Conservation (phyloP, 2,113 vertebrate species). For the Amblyornis subalaris region DNA sequence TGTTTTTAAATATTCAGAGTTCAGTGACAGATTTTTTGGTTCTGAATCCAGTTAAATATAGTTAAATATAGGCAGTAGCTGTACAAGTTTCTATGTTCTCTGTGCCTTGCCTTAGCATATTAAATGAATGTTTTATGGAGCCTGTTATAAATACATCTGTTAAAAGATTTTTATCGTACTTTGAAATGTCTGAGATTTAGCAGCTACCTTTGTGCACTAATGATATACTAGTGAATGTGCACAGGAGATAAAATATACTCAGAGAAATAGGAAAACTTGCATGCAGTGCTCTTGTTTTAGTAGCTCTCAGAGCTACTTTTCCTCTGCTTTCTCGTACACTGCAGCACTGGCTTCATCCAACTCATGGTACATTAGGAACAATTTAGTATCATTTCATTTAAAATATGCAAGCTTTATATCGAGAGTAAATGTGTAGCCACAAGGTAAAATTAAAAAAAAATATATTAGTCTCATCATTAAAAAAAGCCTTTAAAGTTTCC, state of each 20-base stretch:
- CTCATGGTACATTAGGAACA: constrained; percentile 46
- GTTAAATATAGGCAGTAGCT: constrained; percentile 36
- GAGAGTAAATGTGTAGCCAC: constrained; percentile 54
- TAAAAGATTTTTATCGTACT: background rate
- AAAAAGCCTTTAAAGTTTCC: constrained; percentile 76
- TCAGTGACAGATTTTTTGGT: constrained; percentile 39
- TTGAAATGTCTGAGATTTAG: background rate
- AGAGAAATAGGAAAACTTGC: background rate
- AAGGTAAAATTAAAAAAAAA: constrained; percentile 61
- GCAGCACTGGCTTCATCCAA: constrained; percentile 21
- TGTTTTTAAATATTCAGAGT: constrained; percentile 37
- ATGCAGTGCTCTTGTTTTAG: background rate
- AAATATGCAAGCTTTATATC: constrained; percentile 54
- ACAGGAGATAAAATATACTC: background rate
- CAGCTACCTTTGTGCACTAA: background rate
- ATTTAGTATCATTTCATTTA: constrained; percentile 55
- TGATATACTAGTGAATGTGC: background rate
- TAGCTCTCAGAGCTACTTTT: constrained; percentile 15
- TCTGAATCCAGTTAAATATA: constrained; percentile 33
- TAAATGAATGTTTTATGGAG: constrained; percentile 9
- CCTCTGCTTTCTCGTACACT: background rate
- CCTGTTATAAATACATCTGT: constrained; percentile 40
- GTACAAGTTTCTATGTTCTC: background rate
- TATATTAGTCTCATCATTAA: constrained; percentile 72
- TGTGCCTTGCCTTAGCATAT: constrained; percentile 24